Percentiles rank a stretch among this genome's conserved stretches.
phyloP scores from a whole-genome alignment of 2,113 vertebrate species.

The Phainopepla nitens region DNA sequence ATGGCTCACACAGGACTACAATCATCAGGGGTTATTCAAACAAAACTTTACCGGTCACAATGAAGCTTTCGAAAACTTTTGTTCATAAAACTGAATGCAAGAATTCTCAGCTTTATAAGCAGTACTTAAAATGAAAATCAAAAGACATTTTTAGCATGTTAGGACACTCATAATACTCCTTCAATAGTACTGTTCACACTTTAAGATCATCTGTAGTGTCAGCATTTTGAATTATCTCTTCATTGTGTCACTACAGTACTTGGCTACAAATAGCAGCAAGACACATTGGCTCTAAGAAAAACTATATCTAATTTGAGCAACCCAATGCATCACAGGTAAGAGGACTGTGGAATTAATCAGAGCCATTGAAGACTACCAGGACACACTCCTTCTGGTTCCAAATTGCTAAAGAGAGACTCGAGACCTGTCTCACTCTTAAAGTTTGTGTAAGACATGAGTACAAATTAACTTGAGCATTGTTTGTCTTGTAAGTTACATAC shows the following conservation, averaged over 20 bases:
- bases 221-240: not conserved
- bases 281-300: not conserved
- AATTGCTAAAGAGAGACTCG: not conserved
- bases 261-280: not conserved
- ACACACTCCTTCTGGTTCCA: not conserved
- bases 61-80: not conserved
- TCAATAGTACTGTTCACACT: not conserved
- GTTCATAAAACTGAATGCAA: not conserved
- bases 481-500: not conserved
- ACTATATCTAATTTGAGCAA: not conserved
- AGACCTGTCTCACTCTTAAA: not conserved
- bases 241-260: not conserved
- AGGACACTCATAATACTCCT: not conserved
- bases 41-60: not conserved
- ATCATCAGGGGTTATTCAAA: not conserved
- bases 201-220: not conserved
- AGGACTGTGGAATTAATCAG: not conserved
- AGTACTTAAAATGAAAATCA: not conserved
- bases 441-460: not conserved
- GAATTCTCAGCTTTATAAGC: not conserved
- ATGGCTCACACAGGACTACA: not conserved
- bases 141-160: not conserved
- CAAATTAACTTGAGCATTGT: not conserved
- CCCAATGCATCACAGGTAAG: not conserved
- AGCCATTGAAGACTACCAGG: not conserved